Evolutionary conservation across 2,797 vertebrate genomes (phyloP).

Genomic region (Petrocephalus schoutedeni): DNA sequence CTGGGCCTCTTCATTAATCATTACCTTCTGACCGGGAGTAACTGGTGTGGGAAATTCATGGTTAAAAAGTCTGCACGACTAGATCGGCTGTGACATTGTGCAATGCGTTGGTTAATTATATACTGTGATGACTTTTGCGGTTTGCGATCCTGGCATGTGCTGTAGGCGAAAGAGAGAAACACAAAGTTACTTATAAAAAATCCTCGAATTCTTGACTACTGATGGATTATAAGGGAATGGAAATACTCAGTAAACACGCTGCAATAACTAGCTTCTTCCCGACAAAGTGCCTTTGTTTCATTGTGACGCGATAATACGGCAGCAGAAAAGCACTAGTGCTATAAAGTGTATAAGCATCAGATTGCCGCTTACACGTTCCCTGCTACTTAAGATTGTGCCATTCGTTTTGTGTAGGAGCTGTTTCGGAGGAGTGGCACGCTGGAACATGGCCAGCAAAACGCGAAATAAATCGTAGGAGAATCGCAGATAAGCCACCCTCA

Average conservation of each 20-base stretch:
- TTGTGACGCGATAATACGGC: neutral
- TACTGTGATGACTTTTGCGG: constrained; percentile 43
- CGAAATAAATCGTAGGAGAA: neutral
- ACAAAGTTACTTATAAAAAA: constrained; percentile 22
- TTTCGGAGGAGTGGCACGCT: neutral
- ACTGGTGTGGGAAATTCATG: neutral
- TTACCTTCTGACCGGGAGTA: neutral
- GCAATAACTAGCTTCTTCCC: neutral
- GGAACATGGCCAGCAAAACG: neutral
- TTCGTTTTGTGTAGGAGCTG: constrained; percentile 8
- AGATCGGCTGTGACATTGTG: constrained; percentile 44
- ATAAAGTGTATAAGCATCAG: neutral
- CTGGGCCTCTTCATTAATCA: neutral
- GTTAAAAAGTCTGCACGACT: constrained; percentile 21
- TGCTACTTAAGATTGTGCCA: neutral
- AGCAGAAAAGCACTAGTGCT: neutral
- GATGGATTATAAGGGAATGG: neutral
- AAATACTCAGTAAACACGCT: neutral
- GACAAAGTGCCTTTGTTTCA: neutral
- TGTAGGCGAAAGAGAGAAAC: constrained; percentile 26
- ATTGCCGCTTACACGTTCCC: neutral
- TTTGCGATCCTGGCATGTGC: constrained; percentile 22
- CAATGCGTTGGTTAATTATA: constrained; percentile 60
- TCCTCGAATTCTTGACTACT: neutral
- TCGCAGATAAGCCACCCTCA: neutral